Conservation (phyloP, 1,140 invertebrate species). For the Bombus vancouverensis region DNA sequence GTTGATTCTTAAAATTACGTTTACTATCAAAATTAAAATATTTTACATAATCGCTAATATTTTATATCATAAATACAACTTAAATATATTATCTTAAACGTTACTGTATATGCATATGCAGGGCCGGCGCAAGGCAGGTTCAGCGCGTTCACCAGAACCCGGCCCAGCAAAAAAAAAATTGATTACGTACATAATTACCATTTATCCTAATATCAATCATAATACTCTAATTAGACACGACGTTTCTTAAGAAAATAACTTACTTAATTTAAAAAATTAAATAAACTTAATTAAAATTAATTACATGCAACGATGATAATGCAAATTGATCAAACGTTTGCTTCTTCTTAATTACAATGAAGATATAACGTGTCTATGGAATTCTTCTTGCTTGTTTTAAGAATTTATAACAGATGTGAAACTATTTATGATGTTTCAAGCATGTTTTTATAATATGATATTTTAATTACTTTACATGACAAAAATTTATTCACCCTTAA, state of each 20-base stretch:
- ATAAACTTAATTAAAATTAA: background rate
- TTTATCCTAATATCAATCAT: background rate
- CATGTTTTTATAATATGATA: background rate
- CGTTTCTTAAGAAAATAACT: background rate
- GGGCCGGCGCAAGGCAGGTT: too few relatives aligned
- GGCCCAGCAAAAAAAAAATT: background rate
- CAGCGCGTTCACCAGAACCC: too few relatives aligned
- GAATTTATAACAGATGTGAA: background rate
- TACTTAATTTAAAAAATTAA: background rate
- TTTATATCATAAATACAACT: conserved; percentile 9
- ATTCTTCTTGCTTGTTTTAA: background rate
- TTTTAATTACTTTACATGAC: background rate
- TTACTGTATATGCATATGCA: background rate
- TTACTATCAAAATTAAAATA: conserved; percentile 33
- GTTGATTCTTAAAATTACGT: conserved; percentile 3
- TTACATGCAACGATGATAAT: background rate
- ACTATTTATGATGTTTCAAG: background rate
- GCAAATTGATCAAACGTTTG: conserved; percentile 10
- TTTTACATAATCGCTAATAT: background rate
- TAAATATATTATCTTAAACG: conserved; percentile 15
- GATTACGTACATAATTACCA: conserved; percentile 6
- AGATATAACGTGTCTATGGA: background rate
- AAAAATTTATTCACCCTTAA: background rate
- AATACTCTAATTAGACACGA: background rate
- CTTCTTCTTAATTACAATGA: background rate